Evolutionary conservation across 1,140 invertebrate species (phyloP).

Genomic region (Ceratitis capitata): DNA sequence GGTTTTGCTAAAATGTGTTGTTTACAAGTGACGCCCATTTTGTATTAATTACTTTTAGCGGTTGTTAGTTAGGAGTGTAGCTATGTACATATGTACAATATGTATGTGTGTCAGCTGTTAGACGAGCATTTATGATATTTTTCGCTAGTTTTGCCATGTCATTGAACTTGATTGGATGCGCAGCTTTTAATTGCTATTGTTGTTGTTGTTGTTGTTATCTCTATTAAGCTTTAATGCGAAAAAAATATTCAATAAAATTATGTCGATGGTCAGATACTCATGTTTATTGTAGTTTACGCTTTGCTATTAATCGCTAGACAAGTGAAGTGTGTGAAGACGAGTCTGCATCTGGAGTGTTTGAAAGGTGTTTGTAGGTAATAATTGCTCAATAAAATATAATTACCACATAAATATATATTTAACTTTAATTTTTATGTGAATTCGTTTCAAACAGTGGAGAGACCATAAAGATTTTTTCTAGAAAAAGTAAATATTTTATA

Average conservation of each 20-base stretch:
- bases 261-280: background rate
- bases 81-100: background rate
- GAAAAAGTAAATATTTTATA: too few relatives aligned
- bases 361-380: too few relatives aligned
- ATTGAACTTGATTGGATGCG: constrained; percentile 36
- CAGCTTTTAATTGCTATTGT: background rate
- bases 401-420: too few relatives aligned
- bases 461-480: too few relatives aligned
- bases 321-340: background rate
- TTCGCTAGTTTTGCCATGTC: background rate
- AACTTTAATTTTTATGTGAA: too few relatives aligned
- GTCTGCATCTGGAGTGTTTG: background rate
- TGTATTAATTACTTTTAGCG: background rate
- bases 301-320: background rate
- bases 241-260: background rate
- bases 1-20: background rate
- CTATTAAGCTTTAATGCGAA: background rate
- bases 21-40: constrained; percentile 1
- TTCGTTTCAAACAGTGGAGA: too few relatives aligned
- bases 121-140: too few relatives aligned
- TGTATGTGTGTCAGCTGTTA: background rate
- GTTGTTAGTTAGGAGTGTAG: background rate
- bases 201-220: background rate
- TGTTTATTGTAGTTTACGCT: background rate
- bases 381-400: too few relatives aligned